These are phyloP conservation scores for Lepisosteus osseus DNA, from an alignment of 2,113 vertebrate genomes.

Conservation along the genomic window DNA sequence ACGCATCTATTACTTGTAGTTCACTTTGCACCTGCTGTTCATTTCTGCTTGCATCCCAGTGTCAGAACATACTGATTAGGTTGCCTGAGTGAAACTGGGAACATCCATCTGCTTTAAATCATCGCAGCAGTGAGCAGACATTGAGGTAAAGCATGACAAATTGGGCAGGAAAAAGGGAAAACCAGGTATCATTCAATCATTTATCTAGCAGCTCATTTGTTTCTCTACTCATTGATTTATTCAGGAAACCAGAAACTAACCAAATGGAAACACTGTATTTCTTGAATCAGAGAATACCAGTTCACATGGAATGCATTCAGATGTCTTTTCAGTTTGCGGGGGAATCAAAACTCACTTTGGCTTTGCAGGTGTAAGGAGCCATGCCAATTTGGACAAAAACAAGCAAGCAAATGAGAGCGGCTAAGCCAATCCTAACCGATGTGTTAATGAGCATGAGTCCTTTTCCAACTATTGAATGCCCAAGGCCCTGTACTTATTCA, in stretches of 20 bases:
- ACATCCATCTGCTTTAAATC: not conserved
- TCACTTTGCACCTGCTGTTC: too few relatives aligned
- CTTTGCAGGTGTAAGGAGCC: slow-evolving; percentile 46
- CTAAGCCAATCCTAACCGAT: slow-evolving; percentile 19
- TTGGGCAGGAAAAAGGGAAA: too few relatives aligned
- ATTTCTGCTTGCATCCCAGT: too few relatives aligned
- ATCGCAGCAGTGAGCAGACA: not conserved
- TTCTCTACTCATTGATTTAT: too few relatives aligned
- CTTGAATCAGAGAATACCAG: slow-evolving; percentile 19
- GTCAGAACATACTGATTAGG: too few relatives aligned
- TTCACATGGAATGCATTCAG: slow-evolving; percentile 45
- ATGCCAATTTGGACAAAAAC: slow-evolving; percentile 28
- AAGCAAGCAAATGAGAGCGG: slow-evolving; percentile 29
- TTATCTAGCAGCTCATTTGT: not conserved
- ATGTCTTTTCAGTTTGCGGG: slow-evolving; percentile 34
- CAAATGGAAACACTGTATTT: slow-evolving; percentile 8
- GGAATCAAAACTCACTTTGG: slow-evolving; percentile 21
- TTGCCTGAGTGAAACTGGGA: too few relatives aligned
- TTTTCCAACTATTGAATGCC: not conserved
- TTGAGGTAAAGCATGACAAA: too few relatives aligned
- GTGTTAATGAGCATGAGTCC: slow-evolving; percentile 23
- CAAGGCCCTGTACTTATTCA: not conserved
- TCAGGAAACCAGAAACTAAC: not conserved
- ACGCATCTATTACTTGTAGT: too few relatives aligned
- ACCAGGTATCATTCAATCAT: not conserved